Evolutionary conservation across 1,140 invertebrate genomes (phyloP).

Genomic region (Calosoma granatense): DNA sequence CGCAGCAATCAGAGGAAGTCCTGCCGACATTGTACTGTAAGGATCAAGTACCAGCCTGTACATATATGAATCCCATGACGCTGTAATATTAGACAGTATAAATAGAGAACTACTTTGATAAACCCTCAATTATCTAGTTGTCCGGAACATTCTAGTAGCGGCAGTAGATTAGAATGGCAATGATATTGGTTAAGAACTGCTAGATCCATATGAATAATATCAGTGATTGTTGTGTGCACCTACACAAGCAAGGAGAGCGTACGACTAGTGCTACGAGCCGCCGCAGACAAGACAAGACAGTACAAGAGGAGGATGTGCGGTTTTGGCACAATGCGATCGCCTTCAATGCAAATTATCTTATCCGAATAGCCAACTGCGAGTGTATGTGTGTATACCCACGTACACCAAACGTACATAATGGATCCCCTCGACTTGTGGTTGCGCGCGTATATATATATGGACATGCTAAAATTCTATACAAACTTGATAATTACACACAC

Average conservation of each 20-base stretch:
- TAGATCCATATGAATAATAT: too few relatives aligned
- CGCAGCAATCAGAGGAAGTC: too few relatives aligned
- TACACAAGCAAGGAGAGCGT: not conserved
- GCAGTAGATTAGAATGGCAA: too few relatives aligned
- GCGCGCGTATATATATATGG: not conserved
- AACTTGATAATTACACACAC: slow-evolving; percentile 2
- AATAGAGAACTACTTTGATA: too few relatives aligned
- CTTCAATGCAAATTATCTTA: slow-evolving; percentile 8
- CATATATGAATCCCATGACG: too few relatives aligned
- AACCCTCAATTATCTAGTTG: too few relatives aligned
- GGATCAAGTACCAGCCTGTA: too few relatives aligned
- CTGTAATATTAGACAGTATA: too few relatives aligned
- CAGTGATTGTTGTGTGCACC: not conserved
- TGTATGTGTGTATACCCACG: not conserved
- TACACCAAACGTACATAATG: not conserved
- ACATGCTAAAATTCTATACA: slow-evolving; percentile 5
- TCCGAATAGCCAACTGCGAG: not conserved
- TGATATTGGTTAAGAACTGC: too few relatives aligned
- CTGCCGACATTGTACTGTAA: too few relatives aligned
- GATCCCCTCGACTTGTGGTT: not conserved
- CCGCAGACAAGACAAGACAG: not conserved
- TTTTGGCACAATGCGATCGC: slow-evolving; percentile 5
- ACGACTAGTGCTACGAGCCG: not conserved
- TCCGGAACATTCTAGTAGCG: too few relatives aligned
- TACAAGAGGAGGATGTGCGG: not conserved